Conservation (phyloP, 2,113 vertebrate species). For the Dunckerocampus dactyliophorus region DNA sequence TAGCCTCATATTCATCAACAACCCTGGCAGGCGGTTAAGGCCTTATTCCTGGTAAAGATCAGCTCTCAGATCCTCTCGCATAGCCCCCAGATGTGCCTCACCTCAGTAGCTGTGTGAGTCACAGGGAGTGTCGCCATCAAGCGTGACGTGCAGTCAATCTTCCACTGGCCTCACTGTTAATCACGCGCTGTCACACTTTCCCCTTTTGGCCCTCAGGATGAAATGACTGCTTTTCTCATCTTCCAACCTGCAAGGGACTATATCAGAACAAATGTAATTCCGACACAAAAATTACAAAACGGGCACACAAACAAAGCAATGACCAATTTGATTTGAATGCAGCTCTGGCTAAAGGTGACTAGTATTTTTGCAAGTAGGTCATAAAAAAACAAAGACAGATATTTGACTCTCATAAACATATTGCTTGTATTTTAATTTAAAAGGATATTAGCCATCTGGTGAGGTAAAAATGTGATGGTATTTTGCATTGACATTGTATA, state of each 20-base stretch:
- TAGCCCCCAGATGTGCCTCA: neutral
- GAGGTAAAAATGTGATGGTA: too few relatives aligned
- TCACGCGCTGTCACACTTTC: neutral
- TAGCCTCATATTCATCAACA: neutral
- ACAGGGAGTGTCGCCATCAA: constrained; percentile 30
- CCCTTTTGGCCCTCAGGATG: neutral
- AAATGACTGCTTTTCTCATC: neutral
- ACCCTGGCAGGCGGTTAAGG: neutral
- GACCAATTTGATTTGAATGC: too few relatives aligned
- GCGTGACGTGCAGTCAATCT: neutral
- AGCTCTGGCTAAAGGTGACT: too few relatives aligned
- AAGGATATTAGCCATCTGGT: too few relatives aligned
- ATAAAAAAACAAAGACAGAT: too few relatives aligned
- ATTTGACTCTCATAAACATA: too few relatives aligned
- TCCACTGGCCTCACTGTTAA: neutral
- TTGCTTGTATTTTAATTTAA: too few relatives aligned
- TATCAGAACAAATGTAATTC: too few relatives aligned
- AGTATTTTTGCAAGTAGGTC: too few relatives aligned
- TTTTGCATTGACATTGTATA: too few relatives aligned
- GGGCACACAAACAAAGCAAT: too few relatives aligned
- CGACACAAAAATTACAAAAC: too few relatives aligned
- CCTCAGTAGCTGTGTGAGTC: constrained; percentile 33
- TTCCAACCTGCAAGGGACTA: neutral
- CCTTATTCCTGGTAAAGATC: constrained; percentile 36
- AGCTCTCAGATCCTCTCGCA: neutral